Evolutionary conservation across 2,888 invertebrate species (phyloP).

Genomic region (Diaperis boleti): DNA sequence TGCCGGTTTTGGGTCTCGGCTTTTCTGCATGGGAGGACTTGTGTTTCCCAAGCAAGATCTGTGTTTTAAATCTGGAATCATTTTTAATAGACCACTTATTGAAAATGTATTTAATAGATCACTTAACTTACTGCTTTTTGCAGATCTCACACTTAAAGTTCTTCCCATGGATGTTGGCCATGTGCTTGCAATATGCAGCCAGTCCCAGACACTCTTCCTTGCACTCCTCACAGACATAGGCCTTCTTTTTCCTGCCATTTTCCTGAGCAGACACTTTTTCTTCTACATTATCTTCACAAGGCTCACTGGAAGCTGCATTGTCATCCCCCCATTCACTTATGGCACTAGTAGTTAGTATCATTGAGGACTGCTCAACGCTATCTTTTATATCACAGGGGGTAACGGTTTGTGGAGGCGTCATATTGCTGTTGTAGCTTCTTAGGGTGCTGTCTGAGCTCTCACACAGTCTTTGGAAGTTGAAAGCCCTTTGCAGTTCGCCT

Average conservation of each 20-base stretch:
- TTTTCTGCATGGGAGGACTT: constrained; percentile 20
- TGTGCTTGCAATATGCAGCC: constrained; percentile 47
- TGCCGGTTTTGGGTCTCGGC: constrained; percentile 42
- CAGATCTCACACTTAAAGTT: constrained; percentile 42
- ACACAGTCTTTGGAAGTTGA: constrained; percentile 57
- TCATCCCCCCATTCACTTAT: constrained; percentile 9
- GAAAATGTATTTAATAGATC: no score
- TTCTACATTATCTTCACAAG: constrained; percentile 5
- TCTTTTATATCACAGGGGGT: not conserved
- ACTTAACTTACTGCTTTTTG: constrained; percentile 42
- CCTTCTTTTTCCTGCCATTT: constrained; percentile 34
- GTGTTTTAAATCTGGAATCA: constrained; percentile 38
- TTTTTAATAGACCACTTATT: not conserved
- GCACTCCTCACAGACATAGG: constrained; percentile 48
- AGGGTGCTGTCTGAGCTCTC: constrained; percentile 57
- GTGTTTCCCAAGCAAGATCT: constrained; percentile 36
- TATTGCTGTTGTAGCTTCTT: constrained; percentile 33
- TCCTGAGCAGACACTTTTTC: constrained; percentile 6
- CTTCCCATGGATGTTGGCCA: constrained; percentile 39
- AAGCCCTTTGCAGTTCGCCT: constrained; percentile 52
- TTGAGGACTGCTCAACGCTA: no score
- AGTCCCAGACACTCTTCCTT: constrained; percentile 46
- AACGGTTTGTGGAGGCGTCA: no score
- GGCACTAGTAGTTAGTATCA: no score
- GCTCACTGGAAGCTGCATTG: constrained; percentile 1